phyloP scores from a whole-genome alignment of 2,888 invertebrate genomes.

The Metellina segmentata region DNA sequence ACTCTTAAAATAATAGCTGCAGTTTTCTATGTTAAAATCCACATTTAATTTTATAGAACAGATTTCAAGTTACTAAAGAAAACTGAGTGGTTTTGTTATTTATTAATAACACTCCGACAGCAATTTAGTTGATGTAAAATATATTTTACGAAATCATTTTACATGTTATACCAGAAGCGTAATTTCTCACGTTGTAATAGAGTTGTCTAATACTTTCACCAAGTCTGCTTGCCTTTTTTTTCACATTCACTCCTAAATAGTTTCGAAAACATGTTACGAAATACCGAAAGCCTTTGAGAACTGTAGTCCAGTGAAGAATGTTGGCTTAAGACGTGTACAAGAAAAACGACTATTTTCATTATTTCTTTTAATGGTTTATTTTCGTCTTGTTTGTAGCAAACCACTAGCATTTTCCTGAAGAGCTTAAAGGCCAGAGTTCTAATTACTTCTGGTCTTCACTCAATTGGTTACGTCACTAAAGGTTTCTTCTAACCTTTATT shows the following conservation, averaged over 20 bases:
- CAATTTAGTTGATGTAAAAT: too few relatives aligned
- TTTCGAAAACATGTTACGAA: neutral
- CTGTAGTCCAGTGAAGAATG: neutral
- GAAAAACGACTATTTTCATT: neutral
- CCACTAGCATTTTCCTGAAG: neutral
- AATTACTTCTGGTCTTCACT: conserved; percentile 21
- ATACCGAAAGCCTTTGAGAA: neutral
- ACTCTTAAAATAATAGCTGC: too few relatives aligned
- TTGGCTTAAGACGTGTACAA: neutral
- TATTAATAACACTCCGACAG: too few relatives aligned
- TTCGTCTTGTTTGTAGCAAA: neutral
- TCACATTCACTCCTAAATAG: neutral
- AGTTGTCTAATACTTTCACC: neutral
- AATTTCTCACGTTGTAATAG: neutral
- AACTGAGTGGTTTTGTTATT: too few relatives aligned
- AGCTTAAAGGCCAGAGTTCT: conserved; percentile 11
- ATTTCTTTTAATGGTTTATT: neutral
- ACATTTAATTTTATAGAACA: too few relatives aligned
- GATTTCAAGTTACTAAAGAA: too few relatives aligned
- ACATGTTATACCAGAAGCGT: too few relatives aligned
- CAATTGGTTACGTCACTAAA: conserved; percentile 10
- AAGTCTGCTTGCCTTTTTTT: neutral
- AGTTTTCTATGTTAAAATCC: too few relatives aligned
- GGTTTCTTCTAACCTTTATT: neutral
- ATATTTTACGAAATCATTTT: too few relatives aligned